Evolutionary conservation across 1,140 invertebrate genomes (phyloP).

Genomic region (Harpegnathos saltator): DNA sequence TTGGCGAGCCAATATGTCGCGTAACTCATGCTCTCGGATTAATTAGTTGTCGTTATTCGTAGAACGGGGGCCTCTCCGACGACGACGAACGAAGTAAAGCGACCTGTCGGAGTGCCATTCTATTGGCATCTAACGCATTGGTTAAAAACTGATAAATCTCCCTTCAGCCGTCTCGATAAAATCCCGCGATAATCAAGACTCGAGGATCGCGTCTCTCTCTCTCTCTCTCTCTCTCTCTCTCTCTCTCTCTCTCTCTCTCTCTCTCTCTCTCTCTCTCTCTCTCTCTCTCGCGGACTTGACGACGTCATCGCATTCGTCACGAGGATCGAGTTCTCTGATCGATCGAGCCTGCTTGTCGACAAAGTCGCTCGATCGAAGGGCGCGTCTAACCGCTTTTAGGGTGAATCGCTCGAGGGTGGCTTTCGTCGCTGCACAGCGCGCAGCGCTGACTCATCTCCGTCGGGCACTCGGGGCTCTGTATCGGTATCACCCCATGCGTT

Average conservation of each 20-base stretch:
- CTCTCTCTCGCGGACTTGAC: too few relatives aligned
- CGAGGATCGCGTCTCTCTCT: background rate
- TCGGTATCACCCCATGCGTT: slow-evolving; percentile 83
- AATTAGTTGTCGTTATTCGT: background rate
- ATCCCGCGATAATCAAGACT: slow-evolving; percentile 18
- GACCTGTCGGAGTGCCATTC: background rate
- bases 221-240: too few relatives aligned
- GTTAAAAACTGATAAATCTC: background rate
- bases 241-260: too few relatives aligned
- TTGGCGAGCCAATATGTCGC: background rate
- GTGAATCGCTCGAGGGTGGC: slow-evolving; percentile 49
- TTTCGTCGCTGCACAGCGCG: slow-evolving; percentile 27
- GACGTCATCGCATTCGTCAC: slow-evolving; percentile 52
- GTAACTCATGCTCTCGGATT: background rate
- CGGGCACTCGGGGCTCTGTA: slow-evolving; percentile 73
- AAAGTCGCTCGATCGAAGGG: slow-evolving; percentile 31
- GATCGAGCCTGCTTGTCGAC: slow-evolving; percentile 37
- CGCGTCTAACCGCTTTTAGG: slow-evolving; percentile 26
- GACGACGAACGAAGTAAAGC: background rate
- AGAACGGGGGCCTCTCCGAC: background rate
- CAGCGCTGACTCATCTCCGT: slow-evolving; percentile 80
- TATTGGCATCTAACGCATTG: too few relatives aligned
- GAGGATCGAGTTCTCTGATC: slow-evolving; percentile 63
- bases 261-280: too few relatives aligned
- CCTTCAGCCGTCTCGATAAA: background rate